Evolutionary conservation across 1,140 invertebrate species (phyloP).

Genomic region (Drosophila chauvacae): DNA sequence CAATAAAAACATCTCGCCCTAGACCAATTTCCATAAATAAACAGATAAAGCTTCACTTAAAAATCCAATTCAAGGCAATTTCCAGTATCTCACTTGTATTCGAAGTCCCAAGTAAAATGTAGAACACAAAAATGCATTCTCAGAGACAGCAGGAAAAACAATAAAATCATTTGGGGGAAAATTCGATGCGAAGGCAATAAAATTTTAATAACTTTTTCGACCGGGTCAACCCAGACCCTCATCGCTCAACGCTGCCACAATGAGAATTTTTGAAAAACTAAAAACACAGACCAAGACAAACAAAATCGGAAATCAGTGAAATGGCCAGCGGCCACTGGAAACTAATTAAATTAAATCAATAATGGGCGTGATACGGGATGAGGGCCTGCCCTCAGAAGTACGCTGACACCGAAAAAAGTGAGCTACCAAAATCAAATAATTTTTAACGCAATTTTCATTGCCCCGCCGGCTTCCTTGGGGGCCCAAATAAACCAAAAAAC

Average conservation of each 20-base stretch:
- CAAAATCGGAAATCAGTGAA: conserved; percentile 65
- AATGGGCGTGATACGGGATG: conserved; percentile 40
- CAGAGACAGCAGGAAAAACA: conserved; percentile 37
- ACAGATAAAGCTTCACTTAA: conserved; percentile 2
- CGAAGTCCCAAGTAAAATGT: conserved; percentile 2
- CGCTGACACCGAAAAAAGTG: conserved; percentile 38
- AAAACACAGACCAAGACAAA: conserved; percentile 60
- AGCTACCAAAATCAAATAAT: conserved; percentile 51
- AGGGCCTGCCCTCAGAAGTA: conserved; percentile 51
- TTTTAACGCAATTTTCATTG: conserved; percentile 47
- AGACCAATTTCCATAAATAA: conserved; percentile 8
- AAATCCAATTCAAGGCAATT: conserved; percentile 29
- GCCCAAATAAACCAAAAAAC: conserved; percentile 12
- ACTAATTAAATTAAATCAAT: conserved; percentile 80
- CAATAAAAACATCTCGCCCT: background rate
- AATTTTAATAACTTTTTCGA: conserved; percentile 70
- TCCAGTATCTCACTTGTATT: conserved; percentile 15
- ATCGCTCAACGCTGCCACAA: conserved; percentile 54
- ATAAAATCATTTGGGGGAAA: conserved; percentile 47
- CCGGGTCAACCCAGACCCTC: conserved; percentile 47
- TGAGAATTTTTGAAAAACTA: conserved; percentile 53
- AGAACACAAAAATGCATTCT: conserved; percentile 59
- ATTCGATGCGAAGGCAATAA: conserved; percentile 55
- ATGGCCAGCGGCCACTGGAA: conserved; percentile 57
- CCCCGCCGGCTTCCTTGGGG: conserved; percentile 30